These are phyloP conservation scores for Loripinus fragilis DNA, from an alignment of 2,888 invertebrate genomes.

Conservation along the genomic window DNA sequence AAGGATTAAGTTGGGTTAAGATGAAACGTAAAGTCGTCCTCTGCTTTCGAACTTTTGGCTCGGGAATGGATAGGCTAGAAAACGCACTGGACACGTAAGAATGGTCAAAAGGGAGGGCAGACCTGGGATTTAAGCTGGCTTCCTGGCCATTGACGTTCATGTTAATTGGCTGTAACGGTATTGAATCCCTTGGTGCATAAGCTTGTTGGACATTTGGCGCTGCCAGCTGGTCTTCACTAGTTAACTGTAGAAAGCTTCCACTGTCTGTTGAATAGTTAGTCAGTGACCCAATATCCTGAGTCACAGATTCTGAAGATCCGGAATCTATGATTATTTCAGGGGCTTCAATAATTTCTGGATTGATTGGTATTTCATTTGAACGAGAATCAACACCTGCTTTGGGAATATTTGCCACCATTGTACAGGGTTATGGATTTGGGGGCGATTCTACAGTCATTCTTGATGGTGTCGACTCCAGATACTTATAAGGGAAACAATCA, in stretches of 20 bases:
- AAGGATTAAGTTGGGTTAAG: too few species aligned
- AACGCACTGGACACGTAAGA: background rate
- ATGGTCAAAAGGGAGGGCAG: background rate
- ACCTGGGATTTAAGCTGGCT: background rate
- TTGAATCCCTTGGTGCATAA: background rate
- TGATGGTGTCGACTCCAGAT: constrained; percentile 12
- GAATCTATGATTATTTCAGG: background rate
- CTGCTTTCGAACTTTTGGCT: background rate
- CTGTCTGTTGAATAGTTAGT: background rate
- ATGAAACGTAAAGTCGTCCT: too few species aligned
- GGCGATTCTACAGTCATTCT: background rate
- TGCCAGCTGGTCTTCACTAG: background rate
- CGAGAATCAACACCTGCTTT: background rate
- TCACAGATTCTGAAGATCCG: background rate
- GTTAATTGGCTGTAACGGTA: background rate
- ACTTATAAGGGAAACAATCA: constrained; percentile 21
- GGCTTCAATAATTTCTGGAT: background rate
- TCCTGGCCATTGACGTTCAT: background rate
- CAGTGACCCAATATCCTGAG: background rate
- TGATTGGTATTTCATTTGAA: background rate
- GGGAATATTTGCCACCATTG: background rate
- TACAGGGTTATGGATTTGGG: background rate
- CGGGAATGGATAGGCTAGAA: background rate
- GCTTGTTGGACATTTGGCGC: background rate
- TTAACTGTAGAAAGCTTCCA: background rate